Base-by-base conservation (phyloP, 2,113 vertebrate genomes). In the Hippocampus guttulatus region DNA sequence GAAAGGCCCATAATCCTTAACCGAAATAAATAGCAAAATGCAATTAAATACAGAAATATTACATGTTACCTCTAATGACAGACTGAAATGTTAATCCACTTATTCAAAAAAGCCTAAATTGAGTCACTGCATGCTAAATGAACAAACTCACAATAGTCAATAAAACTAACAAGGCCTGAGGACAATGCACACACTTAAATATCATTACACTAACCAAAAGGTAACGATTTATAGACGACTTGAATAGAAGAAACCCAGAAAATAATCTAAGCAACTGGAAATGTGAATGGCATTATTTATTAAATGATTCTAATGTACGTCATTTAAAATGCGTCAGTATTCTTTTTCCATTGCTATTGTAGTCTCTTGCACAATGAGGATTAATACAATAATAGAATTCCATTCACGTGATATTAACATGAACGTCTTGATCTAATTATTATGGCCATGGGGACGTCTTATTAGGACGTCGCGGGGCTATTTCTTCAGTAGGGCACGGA, bases 101-200 rank as follows among this genome's bases (percentile, higher is more conserved):
- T 33, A 66, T 65, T 10, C 72, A 79, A 79, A 63, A 21, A 30
- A 71, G 4, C 49, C 54, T 67, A 0, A 64, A 66, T 27, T 61
- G n/a, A 21, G 20, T 51, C 3, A 45, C 14, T 23, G 11, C 9
- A 64, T 25, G 14, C n/a, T 45, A 8, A 65, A 25, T 45, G 9
- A 30, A 3, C 15, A 64, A 45, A 51, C 18, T 5, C 47, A 20
- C 16, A 51, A 0, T 38, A 74, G 64, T 12, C 47, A 81, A 57
- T 25, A 75, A 66, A 62, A 25, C 64, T 52, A 6, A 15, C 20
- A 69, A 84, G 80, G 84, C 83, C 81, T 81, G 67, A 75, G 73
- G 68, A 68, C 69, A 66, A 75, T 1, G 67, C 47, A 70, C 67
- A 72, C 61, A 62, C 5, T 38, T 61, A 38, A 3, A 18, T 8